These are phyloP conservation scores for Scalopus aquaticus DNA, from an alignment of 2,113 vertebrate species.

Conservation along the genomic window DNA sequence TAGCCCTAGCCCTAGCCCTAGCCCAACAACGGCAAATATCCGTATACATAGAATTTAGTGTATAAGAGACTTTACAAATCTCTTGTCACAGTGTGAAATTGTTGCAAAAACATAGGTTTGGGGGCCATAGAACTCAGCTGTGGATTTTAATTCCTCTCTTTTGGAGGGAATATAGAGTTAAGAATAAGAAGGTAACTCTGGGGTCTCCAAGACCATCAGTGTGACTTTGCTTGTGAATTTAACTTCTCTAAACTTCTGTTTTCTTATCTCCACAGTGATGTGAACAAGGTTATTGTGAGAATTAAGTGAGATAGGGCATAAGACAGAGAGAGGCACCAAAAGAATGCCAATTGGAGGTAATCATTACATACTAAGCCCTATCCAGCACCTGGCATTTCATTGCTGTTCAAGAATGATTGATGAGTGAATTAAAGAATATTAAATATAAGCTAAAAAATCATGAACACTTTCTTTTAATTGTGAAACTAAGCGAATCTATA, in stretches of 20 bases:
- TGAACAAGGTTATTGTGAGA: not conserved
- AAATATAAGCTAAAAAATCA: not conserved
- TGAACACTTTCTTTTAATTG: not conserved
- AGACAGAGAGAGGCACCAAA: no score
- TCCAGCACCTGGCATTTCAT: not conserved
- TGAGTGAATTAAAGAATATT: not conserved
- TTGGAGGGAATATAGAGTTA: not conserved
- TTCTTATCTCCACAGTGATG: not conserved
- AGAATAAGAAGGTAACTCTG: not conserved
- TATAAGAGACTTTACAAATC: not conserved
- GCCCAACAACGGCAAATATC: not conserved
- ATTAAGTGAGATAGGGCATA: not conserved
- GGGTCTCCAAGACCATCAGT: not conserved
- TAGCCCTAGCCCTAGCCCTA: fast-evolving
- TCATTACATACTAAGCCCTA: not conserved
- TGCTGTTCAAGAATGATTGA: not conserved
- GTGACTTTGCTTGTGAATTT: not conserved
- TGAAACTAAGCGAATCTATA: fast-evolving
- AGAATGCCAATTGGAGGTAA: not conserved
- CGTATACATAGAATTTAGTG: not conserved
- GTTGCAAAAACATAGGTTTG: not conserved
- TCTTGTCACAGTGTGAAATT: not conserved
- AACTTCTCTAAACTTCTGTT: not conserved
- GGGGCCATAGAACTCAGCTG: not conserved
- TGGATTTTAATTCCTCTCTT: not conserved